These are phyloP conservation scores for Smittia sp. DNA, from an alignment of 2,888 invertebrate genomes.

Conservation along the genomic window DNA sequence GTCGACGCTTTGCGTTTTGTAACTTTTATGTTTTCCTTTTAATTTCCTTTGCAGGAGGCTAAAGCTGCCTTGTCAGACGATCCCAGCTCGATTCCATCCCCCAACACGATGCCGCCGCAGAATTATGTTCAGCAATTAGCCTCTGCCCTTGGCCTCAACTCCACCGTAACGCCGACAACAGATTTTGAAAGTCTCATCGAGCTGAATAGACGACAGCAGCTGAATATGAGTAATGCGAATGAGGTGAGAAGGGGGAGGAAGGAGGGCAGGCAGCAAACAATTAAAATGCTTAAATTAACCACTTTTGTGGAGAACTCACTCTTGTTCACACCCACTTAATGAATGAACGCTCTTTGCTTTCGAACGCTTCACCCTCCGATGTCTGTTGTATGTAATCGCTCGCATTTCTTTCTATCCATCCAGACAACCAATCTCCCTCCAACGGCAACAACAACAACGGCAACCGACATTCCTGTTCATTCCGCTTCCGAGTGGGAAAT, in stretches of 20 bases:
- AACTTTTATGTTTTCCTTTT: conserved; percentile 10
- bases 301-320: not conserved
- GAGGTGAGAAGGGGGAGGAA: not conserved
- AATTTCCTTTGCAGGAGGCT: not conserved
- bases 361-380: not conserved
- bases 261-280: not conserved
- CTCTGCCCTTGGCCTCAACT: conserved; percentile 53
- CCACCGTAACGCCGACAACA: conserved; percentile 48
- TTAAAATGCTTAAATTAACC: conserved; percentile 30
- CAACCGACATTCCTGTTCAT: conserved; percentile 21
- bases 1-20: not conserved
- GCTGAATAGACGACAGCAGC: conserved; percentile 45
- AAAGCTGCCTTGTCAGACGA: not conserved
- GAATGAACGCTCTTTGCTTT: not conserved
- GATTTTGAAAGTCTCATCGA: conserved; percentile 52
- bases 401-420: not conserved
- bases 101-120: conserved; percentile 44
- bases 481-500: conserved; percentile 27
- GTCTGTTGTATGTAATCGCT: not conserved
- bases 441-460: not conserved
- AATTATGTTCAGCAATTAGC: conserved; percentile 61
- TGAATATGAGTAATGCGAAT: conserved; percentile 23
- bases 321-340: conserved; percentile 26
- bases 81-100: conserved; percentile 2
- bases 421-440: not conserved